These are phyloP conservation scores for Cinara cedri DNA, from an alignment of 2,888 invertebrate species.

Conservation along the genomic window DNA sequence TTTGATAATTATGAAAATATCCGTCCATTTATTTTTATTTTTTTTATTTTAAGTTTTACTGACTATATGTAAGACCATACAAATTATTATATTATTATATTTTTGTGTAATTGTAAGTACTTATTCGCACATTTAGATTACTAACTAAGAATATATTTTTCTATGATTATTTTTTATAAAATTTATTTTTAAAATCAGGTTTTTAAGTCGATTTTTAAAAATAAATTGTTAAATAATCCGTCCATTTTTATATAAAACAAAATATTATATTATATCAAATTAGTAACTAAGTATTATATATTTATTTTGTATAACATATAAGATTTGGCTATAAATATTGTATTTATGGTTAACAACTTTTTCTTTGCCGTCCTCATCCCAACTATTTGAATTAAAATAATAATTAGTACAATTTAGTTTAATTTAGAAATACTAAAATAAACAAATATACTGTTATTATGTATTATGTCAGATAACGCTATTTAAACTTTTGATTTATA, in stretches of 20 bases:
- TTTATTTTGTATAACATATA: too few species aligned
- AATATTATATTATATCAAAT: slow-evolving; percentile 3
- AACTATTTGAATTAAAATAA: too few species aligned
- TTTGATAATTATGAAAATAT: slow-evolving; percentile 6
- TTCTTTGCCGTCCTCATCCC: too few species aligned
- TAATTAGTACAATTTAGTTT: too few species aligned
- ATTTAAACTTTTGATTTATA: too few species aligned
- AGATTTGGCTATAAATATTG: too few species aligned
- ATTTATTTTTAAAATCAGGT: neutral
- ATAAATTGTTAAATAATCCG: neutral
- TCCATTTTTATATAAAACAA: neutral
- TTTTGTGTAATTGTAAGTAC: neutral
- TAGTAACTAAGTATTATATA: neutral
- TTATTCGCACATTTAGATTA: neutral
- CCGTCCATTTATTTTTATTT: slow-evolving; percentile 36
- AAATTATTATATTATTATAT: slow-evolving; percentile 2
- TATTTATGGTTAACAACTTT: too few species aligned
- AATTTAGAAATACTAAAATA: too few species aligned
- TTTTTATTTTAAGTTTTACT: slow-evolving; percentile 34
- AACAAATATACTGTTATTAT: too few species aligned
- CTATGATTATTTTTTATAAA: neutral
- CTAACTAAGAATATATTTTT: neutral
- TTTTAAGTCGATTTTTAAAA: neutral
- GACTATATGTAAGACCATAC: slow-evolving; percentile 1
- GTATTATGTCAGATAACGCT: too few species aligned